phyloP scores from a whole-genome alignment of 2,113 vertebrate genomes.

The Gavia stellata region DNA sequence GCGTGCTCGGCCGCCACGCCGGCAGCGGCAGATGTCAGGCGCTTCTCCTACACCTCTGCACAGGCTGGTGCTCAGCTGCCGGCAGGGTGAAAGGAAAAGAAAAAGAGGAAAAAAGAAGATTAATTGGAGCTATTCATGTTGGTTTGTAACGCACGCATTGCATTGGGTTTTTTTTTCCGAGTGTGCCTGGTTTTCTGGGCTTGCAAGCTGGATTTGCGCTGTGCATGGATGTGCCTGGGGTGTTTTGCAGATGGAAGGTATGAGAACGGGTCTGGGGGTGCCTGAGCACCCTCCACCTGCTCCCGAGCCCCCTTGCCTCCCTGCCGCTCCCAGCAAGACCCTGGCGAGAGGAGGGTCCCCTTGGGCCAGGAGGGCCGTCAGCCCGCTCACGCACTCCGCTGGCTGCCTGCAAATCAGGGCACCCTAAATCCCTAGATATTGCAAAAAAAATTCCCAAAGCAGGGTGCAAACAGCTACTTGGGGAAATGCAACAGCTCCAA shows the following conservation, averaged over 20 bases:
- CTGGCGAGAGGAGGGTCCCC: accelerated
- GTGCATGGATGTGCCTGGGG: background rate
- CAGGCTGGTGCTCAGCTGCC: background rate
- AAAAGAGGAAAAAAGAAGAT: background rate
- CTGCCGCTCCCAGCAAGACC: background rate
- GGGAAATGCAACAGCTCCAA: background rate
- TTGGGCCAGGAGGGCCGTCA: background rate
- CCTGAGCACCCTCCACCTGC: accelerated
- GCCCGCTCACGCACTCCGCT: accelerated
- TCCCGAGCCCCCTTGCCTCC: accelerated
- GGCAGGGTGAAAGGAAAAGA: background rate
- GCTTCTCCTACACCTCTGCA: background rate
- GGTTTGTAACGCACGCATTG: background rate
- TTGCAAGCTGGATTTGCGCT: background rate
- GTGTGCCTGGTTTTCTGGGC: accelerated
- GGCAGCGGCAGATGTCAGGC: background rate
- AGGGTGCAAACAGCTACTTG: background rate
- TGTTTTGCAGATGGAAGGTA: background rate
- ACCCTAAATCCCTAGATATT: background rate
- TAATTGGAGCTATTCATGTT: background rate
- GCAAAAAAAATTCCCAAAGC: background rate
- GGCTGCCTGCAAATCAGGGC: background rate
- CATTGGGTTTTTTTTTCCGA: accelerated
- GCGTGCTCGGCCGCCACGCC: accelerated
- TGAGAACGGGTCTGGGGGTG: background rate